These are phyloP conservation scores for Mesochorus sp. DNA, from an alignment of 2,888 invertebrate genomes.

Conservation along the genomic window DNA sequence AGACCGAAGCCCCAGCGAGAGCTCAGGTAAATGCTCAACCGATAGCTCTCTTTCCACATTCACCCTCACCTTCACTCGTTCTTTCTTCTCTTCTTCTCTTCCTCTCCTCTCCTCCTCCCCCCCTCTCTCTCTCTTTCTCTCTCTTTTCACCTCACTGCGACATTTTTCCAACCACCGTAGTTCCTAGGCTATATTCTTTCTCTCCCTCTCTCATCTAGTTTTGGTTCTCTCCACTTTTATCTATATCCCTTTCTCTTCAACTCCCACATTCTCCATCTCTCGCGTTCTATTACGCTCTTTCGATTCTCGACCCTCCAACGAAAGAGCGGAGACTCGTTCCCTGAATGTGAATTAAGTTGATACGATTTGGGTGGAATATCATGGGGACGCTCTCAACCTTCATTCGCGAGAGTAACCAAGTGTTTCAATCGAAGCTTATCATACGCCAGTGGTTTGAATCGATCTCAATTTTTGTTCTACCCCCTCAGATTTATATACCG, in stretches of 20 bases:
- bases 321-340: constrained; percentile 71
- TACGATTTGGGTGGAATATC: constrained; percentile 75
- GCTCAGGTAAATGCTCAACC: constrained; percentile 74
- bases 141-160: background rate
- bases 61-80: constrained; percentile 25
- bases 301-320: constrained; percentile 70
- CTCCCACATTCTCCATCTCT: constrained; percentile 33
- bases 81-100: constrained; percentile 27
- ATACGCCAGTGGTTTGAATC: constrained; percentile 69
- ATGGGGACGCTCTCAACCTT: constrained; percentile 59
- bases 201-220: constrained; percentile 33
- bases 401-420: constrained; percentile 50
- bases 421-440: constrained; percentile 70
- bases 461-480: constrained; percentile 56
- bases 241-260: background rate
- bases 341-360: constrained; percentile 78
- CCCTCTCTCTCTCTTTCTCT: constrained; percentile 19
- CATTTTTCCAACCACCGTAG: constrained; percentile 44
- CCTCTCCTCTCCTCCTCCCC: constrained; percentile 41
- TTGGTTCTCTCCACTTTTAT: constrained; percentile 19
- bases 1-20: constrained; percentile 71
- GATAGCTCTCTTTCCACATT: constrained; percentile 64
- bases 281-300: constrained; percentile 62
- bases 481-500: no score
- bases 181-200: constrained; percentile 37